Evolutionary conservation across 2,888 invertebrate species (phyloP).

Genomic region (Mimachlamys varia): DNA sequence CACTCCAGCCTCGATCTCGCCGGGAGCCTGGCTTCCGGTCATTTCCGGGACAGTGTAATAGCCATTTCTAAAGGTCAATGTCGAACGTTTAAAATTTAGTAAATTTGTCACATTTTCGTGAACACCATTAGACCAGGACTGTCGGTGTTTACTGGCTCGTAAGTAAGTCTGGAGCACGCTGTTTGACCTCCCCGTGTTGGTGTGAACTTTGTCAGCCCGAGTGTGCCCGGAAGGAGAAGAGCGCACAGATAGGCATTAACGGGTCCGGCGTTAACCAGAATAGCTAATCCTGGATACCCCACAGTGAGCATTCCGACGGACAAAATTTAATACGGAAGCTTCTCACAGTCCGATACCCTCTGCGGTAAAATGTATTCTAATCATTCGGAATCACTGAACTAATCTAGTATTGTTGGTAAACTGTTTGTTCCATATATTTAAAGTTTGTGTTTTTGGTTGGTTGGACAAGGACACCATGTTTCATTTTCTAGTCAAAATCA

Average conservation of each 20-base stretch:
- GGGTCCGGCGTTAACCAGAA: background rate
- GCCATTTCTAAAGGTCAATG: conserved; percentile 32
- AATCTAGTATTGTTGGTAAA: background rate
- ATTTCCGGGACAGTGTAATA: conserved; percentile 15
- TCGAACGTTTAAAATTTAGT: conserved; percentile 33
- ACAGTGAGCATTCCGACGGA: background rate
- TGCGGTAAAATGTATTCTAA: background rate
- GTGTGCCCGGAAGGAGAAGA: conserved; percentile 20
- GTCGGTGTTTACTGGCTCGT: background rate
- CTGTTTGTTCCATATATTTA: no score
- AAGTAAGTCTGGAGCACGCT: conserved; percentile 28
- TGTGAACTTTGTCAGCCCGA: background rate
- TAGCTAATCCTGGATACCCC: background rate
- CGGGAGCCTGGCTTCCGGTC: conserved; percentile 21
- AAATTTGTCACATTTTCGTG: conserved; percentile 14
- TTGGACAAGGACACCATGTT: no score
- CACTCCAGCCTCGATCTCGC: background rate
- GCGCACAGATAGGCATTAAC: background rate
- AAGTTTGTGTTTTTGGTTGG: no score
- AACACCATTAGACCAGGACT: background rate
- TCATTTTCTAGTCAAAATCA: no score
- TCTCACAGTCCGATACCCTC: background rate
- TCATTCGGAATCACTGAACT: background rate
- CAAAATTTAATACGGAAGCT: background rate
- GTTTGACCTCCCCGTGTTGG: background rate